phyloP scores from a whole-genome alignment of 2,113 vertebrate genomes.

The Eonycteris spelaea region DNA sequence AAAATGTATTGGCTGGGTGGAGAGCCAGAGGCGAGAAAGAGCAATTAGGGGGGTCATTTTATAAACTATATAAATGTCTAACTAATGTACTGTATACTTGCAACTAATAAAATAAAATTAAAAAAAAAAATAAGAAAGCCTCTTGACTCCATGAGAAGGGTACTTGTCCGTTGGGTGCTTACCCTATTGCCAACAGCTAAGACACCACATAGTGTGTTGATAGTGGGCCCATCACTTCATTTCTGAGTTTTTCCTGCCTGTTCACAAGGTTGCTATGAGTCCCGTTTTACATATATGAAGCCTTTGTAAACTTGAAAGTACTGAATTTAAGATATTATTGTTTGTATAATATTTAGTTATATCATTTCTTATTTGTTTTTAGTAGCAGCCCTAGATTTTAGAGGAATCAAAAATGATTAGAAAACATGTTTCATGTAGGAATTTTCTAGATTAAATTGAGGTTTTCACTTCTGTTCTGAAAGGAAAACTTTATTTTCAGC shows the following conservation, averaged over 20 bases:
- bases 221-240: neutral
- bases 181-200: neutral
- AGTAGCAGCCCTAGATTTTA: neutral
- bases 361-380: neutral
- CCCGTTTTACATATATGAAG: neutral
- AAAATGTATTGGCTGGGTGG: no score
- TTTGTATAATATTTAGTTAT: neutral
- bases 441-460: conserved; percentile 1
- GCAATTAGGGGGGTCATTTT: no score
- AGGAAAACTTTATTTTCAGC: neutral
- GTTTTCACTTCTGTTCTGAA: neutral
- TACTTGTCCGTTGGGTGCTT: neutral
- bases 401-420: neutral
- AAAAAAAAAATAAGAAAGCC: neutral
- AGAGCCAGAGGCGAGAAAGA: no score
- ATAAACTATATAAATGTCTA: no score
- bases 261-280: neutral
- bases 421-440: neutral
- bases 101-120: no score
- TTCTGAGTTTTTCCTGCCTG: neutral
- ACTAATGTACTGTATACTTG: no score
- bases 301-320: neutral
- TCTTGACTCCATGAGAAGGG: neutral
- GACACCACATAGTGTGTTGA: neutral
- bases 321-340: neutral